Base-by-base conservation (phyloP, 2,888 invertebrate species). In the Disparrhopalites patrizii region DNA sequence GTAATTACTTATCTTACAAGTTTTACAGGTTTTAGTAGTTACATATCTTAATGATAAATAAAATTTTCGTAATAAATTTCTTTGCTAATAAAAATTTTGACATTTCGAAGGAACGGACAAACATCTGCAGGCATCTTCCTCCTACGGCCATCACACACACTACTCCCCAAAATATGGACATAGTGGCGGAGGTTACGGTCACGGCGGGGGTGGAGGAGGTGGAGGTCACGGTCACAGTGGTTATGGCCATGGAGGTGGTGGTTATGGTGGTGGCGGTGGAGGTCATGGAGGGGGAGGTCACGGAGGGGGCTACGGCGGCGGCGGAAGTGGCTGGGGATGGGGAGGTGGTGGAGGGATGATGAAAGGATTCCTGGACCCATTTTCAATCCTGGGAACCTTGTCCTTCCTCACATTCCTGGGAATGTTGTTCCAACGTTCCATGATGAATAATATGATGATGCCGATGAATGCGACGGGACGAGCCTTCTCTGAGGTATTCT, bases 311-410 rank as follows among this genome's bases (percentile, higher is more conserved):
- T 36, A 58, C 23, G 65, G 65, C 4, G 50, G 63, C 15, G 58
- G 58, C n/a, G 62, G 62, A 20, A 31, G 52, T 43, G 55, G 55
- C 23, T 47, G 60, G n/a, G 68, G 68, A 30, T 18, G 55, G 43
- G 71, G 71, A 1, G 66, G 67, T 13, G 68, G 69, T 27, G 52
- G 50, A 15, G 62, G 64, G 15, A 43, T n/a, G 27, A 65, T 63
- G 55, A 27, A 27, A 13, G 62, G 70, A 5, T 61, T 66, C 18
- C 51, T 71, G 13, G 75, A 75, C 50, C 75, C 75, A 4, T 75
- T 75, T 36, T 71, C 73, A 8, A 74, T 75, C 62, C 63, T 75
- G 3, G 75, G 73, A n/a, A 69, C 71, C 0, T 55, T 75, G n/a
- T 73, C 75, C 1, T 75, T 75, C 40, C 60, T 75, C 3, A 71